Percentiles rank a stretch among this genome's conserved stretches.
Conservation (phyloP, 2,888 invertebrate species). For the Tipula lateralis region DNA sequence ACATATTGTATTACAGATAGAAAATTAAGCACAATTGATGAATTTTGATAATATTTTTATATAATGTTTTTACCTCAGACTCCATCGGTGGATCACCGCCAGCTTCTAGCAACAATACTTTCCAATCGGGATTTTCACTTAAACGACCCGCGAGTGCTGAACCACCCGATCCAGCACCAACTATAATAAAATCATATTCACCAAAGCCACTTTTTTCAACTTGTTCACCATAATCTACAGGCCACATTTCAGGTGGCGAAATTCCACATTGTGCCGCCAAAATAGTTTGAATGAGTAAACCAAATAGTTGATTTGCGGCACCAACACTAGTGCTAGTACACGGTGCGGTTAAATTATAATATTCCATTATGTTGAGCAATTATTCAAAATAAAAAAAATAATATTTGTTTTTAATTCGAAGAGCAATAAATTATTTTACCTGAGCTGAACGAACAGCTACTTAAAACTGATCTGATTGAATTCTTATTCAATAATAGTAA, state of each 20-base stretch:
- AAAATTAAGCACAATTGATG: too few relatives aligned
- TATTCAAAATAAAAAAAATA: not conserved
- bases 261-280: constrained; percentile 57
- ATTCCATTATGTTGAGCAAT: constrained; percentile 30
- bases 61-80: constrained; percentile 43
- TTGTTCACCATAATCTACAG: constrained; percentile 48
- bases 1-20: too few relatives aligned
- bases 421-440: not conserved
- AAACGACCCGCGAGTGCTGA: constrained; percentile 51
- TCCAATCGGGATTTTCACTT: constrained; percentile 49
- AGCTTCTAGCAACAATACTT: constrained; percentile 51
- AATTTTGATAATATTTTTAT: too few relatives aligned
- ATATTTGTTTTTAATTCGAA: not conserved
- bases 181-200: constrained; percentile 49
- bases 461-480: not conserved
- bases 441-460: not conserved
- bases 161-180: constrained; percentile 53
- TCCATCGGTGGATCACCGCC: constrained; percentile 51
- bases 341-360: constrained; percentile 33
- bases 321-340: constrained; percentile 41
- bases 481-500: not conserved
- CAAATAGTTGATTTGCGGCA: constrained; percentile 49
- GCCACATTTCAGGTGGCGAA: constrained; percentile 53
- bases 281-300: constrained; percentile 55
- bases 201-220: constrained; percentile 36